phyloP scores from a whole-genome alignment of 2,888 invertebrate species.

The Acanthosoma haemorrhoidale region DNA sequence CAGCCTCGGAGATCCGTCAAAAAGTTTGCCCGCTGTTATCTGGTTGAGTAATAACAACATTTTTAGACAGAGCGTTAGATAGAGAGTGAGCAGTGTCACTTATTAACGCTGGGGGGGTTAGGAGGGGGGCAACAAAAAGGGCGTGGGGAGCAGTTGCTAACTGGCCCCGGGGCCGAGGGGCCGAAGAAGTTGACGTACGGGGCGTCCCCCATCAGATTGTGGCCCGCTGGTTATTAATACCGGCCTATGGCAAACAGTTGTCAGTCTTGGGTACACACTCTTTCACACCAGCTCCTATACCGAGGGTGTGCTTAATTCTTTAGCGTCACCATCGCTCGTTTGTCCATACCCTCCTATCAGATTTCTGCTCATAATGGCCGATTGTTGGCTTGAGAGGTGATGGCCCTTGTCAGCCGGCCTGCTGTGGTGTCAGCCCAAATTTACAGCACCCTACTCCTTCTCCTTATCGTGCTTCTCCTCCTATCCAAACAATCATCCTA shows the following conservation, averaged over 20 bases:
- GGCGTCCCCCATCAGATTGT: too few relatives aligned
- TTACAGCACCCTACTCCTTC: background rate
- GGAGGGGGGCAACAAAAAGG: background rate
- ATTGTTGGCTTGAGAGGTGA: too few relatives aligned
- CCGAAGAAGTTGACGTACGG: background rate
- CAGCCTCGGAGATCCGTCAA: background rate
- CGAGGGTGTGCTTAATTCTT: background rate
- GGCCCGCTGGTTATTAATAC: background rate
- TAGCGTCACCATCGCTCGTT: background rate
- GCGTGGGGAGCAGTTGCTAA: background rate
- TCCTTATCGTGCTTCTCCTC: background rate
- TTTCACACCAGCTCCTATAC: background rate
- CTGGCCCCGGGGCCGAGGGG: too few relatives aligned
- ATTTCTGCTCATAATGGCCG: background rate
- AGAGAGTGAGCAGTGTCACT: background rate
- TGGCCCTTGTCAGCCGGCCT: too few relatives aligned
- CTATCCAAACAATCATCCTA: background rate
- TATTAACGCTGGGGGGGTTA: background rate
- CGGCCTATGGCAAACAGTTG: background rate
- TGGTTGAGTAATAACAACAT: slow-evolving; percentile 12
- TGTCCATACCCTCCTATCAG: background rate
- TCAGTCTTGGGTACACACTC: background rate
- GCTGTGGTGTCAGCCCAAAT: background rate
- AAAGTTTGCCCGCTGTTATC: background rate
- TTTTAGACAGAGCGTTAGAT: slow-evolving; percentile 11